Conservation (phyloP, 1,140 invertebrate genomes). For the Caenorhabditis inopinata region DNA sequence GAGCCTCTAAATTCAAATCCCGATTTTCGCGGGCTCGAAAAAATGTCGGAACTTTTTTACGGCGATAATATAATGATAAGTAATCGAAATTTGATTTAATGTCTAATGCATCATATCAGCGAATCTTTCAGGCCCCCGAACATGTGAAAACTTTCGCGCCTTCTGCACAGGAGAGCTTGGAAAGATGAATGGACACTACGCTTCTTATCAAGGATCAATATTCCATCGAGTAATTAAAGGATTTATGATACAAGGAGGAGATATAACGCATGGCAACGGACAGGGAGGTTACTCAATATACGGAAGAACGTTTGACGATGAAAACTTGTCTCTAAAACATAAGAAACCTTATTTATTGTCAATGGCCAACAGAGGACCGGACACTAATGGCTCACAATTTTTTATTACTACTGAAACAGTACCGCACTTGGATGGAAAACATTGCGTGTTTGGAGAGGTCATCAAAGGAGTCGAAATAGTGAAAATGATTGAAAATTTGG, state of each 20-base stretch:
- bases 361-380: conserved; percentile 61
- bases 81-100: too few relatives aligned
- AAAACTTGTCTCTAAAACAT: conserved; percentile 91
- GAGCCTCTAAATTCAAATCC: too few relatives aligned
- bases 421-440: conserved; percentile 58
- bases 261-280: conserved; percentile 74
- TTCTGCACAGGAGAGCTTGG: conserved; percentile 69
- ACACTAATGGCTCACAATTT: conserved; percentile 82
- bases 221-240: conserved; percentile 85
- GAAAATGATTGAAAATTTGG: background rate
- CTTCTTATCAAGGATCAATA: conserved; percentile 71
- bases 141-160: conserved; percentile 69
- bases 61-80: too few relatives aligned
- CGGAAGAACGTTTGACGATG: conserved; percentile 91
- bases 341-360: conserved; percentile 60
- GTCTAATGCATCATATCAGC: too few relatives aligned
- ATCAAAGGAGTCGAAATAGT: background rate
- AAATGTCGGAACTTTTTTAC: too few relatives aligned
- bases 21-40: too few relatives aligned
- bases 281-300: conserved; percentile 98
- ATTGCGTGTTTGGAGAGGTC: conserved; percentile 54
- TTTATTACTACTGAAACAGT: conserved; percentile 81
- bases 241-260: conserved; percentile 87
- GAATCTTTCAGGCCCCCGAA: conserved; percentile 39
- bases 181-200: conserved; percentile 81